Evolutionary conservation across 2,888 invertebrate species (phyloP).

Genomic region (Nudaria mundana): DNA sequence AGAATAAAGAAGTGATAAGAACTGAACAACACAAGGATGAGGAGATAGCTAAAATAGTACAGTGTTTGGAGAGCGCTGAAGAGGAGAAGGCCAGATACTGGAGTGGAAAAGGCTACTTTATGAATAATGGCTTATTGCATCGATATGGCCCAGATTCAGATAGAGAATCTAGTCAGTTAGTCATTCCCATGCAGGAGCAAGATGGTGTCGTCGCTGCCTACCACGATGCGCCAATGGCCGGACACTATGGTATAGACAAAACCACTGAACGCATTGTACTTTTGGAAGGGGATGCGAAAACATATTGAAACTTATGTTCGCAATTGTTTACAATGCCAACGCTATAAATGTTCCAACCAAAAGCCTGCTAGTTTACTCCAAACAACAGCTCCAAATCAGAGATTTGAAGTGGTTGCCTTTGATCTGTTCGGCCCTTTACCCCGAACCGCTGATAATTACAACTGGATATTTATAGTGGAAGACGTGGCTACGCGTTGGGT

Average conservation of each 20-base stretch:
- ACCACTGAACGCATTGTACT: slow-evolving; percentile 29
- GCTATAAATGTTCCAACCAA: slow-evolving; percentile 38
- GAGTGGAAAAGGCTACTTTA: slow-evolving; percentile 10
- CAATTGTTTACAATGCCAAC: slow-evolving; percentile 36
- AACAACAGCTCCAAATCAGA: slow-evolving; percentile 20
- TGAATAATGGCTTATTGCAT: slow-evolving; percentile 14
- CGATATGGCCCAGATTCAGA: slow-evolving; percentile 4
- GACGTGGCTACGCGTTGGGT: slow-evolving; percentile 25
- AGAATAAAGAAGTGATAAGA: slow-evolving; percentile 2
- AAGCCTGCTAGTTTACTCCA: slow-evolving; percentile 43
- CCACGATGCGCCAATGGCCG: slow-evolving; percentile 7
- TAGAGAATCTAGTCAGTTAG: slow-evolving; percentile 7
- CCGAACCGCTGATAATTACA: background rate
- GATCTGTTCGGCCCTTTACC: slow-evolving; percentile 33
- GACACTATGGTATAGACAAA: slow-evolving; percentile 11
- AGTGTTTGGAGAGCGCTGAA: too few relatives aligned
- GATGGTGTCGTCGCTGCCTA: background rate
- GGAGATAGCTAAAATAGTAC: too few relatives aligned
- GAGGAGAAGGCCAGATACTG: slow-evolving; percentile 8
- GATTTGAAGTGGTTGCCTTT: slow-evolving; percentile 39
- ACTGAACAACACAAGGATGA: slow-evolving; percentile 9
- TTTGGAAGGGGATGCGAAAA: slow-evolving; percentile 34
- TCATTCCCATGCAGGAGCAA: slow-evolving; percentile 10
- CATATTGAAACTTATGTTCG: slow-evolving; percentile 27
- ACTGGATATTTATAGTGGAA: slow-evolving; percentile 7